Base-by-base conservation (phyloP, 2,797 vertebrate genomes). In the Cyclura pinguis region DNA sequence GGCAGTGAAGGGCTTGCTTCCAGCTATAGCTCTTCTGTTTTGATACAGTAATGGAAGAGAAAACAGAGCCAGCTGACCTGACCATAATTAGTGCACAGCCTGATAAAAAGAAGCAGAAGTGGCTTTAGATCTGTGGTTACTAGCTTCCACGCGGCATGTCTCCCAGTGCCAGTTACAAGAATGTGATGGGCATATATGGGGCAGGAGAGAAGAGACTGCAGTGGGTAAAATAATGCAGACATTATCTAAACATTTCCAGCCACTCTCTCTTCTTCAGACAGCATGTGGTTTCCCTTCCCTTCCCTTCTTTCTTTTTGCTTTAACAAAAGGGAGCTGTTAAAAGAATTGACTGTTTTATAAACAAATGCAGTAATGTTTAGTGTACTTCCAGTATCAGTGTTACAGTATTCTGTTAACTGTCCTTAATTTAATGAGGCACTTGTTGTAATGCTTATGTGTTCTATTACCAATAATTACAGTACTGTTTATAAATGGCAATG, bases 401-500 rank as follows among this genome's bases (percentile, higher is more conserved):
- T 88, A 38, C 20, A 80, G 50, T 47, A 73, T 84, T 91, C 62
- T 91, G 57, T 88, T 91, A 84, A 22, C 74, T 84, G 67, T 72
- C 73, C 50, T 84, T 78, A 87, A 88, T 88, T 91, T 84, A 72
- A 84, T 78, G 74, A 90, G 81, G 50, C 74, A 88, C 81, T 91
- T 91, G 80, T 87, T 88, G 78, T 59, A 90, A 73, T 50, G 6
- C 10, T 87, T 73, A 18, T 18, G 9, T 89, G 93, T 92, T 80
- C 2, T 92, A 92, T 91, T 88, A 72, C 50, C 5, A 89, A 38
- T 93, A 94, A 95, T 93, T 92, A 86, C 76, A 89, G 18, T 91
- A 24, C 74, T 85, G 83, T 81, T 62, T 18, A 35, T 87, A 91
- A 94, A 90, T 90, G 92, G 50, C 94, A 76, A 64, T 94, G 84